Evolutionary conservation across 2,797 vertebrate species (phyloP).

Genomic region (Amniataba percoides): DNA sequence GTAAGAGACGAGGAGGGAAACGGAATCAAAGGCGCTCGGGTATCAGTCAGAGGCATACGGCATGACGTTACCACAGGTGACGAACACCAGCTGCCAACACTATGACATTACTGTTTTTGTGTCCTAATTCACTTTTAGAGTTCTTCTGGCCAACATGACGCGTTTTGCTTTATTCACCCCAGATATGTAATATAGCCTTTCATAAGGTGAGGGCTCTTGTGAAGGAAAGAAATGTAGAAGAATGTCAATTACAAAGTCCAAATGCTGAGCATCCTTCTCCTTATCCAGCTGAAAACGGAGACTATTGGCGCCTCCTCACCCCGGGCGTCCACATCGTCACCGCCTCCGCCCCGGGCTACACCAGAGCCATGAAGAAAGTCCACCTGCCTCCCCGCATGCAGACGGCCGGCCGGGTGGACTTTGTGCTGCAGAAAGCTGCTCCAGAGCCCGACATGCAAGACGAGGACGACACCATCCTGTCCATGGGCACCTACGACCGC

Average conservation of each 20-base stretch:
- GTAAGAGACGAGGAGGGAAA: slow-evolving; percentile 91
- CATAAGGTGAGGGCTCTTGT: background rate
- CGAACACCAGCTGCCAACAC: background rate
- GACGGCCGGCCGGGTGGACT: slow-evolving; percentile 91
- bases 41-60: slow-evolving; percentile 92
- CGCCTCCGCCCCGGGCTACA: slow-evolving; percentile 90
- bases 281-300: slow-evolving; percentile 91
- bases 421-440: slow-evolving; percentile 82
- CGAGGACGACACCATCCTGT: slow-evolving; percentile 42
- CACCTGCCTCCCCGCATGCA: slow-evolving; percentile 87
- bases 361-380: slow-evolving; percentile 89
- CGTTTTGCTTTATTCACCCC: background rate
- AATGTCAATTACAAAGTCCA: background rate
- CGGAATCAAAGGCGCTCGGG: slow-evolving; percentile 89
- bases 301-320: slow-evolving; percentile 94
- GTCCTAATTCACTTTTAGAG: background rate
- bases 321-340: slow-evolving; percentile 92
- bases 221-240: background rate
- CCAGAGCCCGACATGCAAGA: slow-evolving; percentile 60
- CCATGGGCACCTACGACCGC: slow-evolving; percentile 69
- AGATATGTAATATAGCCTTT: background rate
- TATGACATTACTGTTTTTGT: background rate
- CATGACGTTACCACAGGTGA: slow-evolving; percentile 93
- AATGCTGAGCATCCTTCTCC: background rate
- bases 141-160: background rate